Conservation (phyloP, 2,888 invertebrate genomes). For the Agrotis puta region DNA sequence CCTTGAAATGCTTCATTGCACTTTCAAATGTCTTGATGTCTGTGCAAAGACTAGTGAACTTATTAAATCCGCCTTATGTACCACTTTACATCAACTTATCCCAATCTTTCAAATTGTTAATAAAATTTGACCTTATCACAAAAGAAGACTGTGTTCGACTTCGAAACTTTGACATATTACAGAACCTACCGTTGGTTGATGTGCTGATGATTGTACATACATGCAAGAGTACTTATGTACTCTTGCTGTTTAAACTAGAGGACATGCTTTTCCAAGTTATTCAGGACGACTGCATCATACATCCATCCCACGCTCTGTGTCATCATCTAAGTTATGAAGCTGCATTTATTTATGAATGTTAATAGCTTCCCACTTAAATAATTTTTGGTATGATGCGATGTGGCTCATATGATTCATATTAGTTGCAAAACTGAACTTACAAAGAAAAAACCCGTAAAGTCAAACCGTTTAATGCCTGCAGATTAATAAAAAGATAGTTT, state of each 20-base stretch:
- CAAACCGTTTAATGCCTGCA: no score
- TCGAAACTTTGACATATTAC: no score
- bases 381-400: conserved; percentile 27
- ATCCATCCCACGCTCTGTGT: conserved; percentile 26
- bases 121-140: no score
- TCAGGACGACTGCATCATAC: conserved; percentile 18
- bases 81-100: no score
- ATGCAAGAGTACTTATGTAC: no score
- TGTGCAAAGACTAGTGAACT: background rate
- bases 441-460: no score
- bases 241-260: background rate
- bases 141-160: no score
- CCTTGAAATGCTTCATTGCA: conserved; percentile 19
- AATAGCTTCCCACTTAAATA: conserved; percentile 41
- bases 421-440: background rate
- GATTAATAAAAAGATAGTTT: no score
- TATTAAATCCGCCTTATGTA: no score
- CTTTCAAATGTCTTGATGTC: background rate
- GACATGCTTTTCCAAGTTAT: conserved; percentile 20
- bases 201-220: no score
- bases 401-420: conserved; percentile 24
- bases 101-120: no score
- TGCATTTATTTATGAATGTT: conserved; percentile 33
- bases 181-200: no score
- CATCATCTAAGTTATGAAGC: conserved; percentile 17